Evolutionary conservation across 2,797 vertebrate species (phyloP).

Genomic region (Thripadectes ignobilis): DNA sequence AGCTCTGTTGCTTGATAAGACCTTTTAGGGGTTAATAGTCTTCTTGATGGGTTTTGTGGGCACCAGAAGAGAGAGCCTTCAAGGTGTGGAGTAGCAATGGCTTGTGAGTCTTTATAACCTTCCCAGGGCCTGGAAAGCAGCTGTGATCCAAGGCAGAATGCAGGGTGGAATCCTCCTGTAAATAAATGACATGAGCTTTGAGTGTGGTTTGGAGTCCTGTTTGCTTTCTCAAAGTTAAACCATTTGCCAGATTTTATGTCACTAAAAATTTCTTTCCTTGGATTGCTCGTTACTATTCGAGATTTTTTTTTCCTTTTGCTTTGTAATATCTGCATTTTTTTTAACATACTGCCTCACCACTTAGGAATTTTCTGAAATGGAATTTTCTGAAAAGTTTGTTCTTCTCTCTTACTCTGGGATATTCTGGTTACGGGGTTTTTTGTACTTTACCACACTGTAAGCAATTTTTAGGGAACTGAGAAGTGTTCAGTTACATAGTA

Average conservation of each 20-base stretch:
- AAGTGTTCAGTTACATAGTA: background rate
- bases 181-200: background rate
- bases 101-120: background rate
- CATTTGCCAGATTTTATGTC: background rate
- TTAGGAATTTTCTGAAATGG: background rate
- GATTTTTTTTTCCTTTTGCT: background rate
- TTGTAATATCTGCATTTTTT: background rate
- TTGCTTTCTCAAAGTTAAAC: background rate
- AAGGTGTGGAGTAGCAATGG: background rate
- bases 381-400: background rate
- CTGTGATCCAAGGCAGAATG: background rate
- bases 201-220: background rate
- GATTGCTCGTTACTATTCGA: rapidly evolving
- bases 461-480: background rate
- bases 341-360: background rate
- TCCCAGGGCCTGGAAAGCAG: background rate
- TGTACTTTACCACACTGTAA: background rate
- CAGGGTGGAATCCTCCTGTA: background rate
- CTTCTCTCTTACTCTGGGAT: background rate
- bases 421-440: rapidly evolving
- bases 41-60: background rate
- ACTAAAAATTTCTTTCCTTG: background rate
- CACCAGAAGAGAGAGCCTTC: background rate
- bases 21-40: background rate
- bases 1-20: background rate